phyloP scores from a whole-genome alignment of 1,140 invertebrate species.

The Centruroides vittatus region DNA sequence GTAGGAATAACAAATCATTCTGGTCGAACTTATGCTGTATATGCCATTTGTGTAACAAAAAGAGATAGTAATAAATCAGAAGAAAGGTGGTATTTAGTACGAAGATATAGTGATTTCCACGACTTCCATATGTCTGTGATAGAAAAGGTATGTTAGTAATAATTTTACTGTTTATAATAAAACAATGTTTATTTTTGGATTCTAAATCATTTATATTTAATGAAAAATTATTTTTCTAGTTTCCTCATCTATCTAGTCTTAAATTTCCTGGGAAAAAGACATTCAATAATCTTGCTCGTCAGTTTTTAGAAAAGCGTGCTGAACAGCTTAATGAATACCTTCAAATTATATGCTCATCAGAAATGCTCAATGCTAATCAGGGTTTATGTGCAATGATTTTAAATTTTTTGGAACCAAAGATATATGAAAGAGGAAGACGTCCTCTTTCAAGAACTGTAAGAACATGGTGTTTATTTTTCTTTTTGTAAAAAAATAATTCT shows the following conservation, averaged over 20 bases:
- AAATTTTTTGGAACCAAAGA: conserved; percentile 60
- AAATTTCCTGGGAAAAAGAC: conserved; percentile 84
- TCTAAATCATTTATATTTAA: too few species aligned
- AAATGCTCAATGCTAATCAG: conserved; percentile 44
- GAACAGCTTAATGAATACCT: conserved; percentile 71
- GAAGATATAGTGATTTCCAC: conserved; percentile 79
- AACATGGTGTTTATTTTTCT: too few species aligned
- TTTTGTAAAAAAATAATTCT: too few species aligned
- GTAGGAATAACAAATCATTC: conserved; percentile 57
- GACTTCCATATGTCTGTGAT: conserved; percentile 47
- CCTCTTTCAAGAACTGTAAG: conserved; percentile 24
- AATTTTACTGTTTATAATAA: too few species aligned
- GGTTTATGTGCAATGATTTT: conserved; percentile 51
- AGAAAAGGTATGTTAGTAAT: conserved; percentile 43
- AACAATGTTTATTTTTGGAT: too few species aligned
- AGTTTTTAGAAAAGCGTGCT: conserved; percentile 73
- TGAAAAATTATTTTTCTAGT: too few species aligned
- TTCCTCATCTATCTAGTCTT: conserved; percentile 54
- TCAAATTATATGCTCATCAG: conserved; percentile 46
- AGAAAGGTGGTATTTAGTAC: conserved; percentile 45
- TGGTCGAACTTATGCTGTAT: conserved; percentile 68
- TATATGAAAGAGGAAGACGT: conserved; percentile 45
- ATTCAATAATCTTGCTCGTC: conserved; percentile 78
- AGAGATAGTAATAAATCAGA: conserved; percentile 41
- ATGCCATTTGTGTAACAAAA: conserved; percentile 63